Evolutionary conservation across 1,140 invertebrate species (phyloP), one percentile per base, ranked within the genome.

Genomic region (Pemphigus obesinymphae): DNA sequence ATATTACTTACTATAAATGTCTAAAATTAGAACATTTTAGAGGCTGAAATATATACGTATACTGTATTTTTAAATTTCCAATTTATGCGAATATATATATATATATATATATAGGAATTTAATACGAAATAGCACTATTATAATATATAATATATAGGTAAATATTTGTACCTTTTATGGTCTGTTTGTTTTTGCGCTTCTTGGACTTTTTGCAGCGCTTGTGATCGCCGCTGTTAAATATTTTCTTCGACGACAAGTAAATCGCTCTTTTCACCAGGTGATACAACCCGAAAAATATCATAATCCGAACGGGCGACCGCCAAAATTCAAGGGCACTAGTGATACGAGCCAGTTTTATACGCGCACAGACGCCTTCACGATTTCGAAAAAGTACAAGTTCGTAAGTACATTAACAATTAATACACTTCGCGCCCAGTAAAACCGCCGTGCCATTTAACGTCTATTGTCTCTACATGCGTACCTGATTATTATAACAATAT

Each of bases 201-300:
- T 80, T 80, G 11, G 76, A 29, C 23, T 80, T 80, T 26, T 80
- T 80, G 58, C n/a, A n/a, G n/a, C 34, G 55, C 8, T 61, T 63
- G 17, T 31, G 34, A 26, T 80, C 76, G 37, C 48, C 53, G 50
- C 37, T 34, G 76, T 80, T 80, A 7, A 80, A 63, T 63, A 80
- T 61, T 61, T 80, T 80, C 37, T 80, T 80, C 55, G 76, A 80
- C 76, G 76, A 63, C 55, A 80, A 80, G 26, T 63, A 45, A 48
- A 80, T 80, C 15, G 76, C 55, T 80, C 26, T 37, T 80, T 80
- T 80, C 37, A 80, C 55, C 2, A 80, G n/a, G 23, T 80, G 58
- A 4, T 63, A 80, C 23, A 80, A 29, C n/a, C 76, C 76, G 76
- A 80, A 61, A 45, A 80, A 20, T 80, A 80, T 80, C 76, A 80